These are phyloP conservation scores for Dicyrtoma fusca DNA, from an alignment of 2,888 invertebrate species.

Conservation along the genomic window DNA sequence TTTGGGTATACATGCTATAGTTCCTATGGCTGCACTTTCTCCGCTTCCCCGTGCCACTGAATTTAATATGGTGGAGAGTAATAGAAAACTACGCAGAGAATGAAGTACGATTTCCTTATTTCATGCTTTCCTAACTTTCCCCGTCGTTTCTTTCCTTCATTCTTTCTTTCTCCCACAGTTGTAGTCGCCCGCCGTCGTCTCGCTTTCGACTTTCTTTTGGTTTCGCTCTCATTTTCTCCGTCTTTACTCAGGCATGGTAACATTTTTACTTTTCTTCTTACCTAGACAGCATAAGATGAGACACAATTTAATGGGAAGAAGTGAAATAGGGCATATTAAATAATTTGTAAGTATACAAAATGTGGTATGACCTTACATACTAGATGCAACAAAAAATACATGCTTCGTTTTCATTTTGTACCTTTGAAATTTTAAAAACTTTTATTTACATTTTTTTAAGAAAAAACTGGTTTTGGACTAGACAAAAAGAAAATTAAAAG, in stretches of 20 bases:
- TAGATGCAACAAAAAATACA: too few species aligned
- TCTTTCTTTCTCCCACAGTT: background rate
- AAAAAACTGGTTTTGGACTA: too few species aligned
- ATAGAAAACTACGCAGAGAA: background rate
- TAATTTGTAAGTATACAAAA: conserved; percentile 3
- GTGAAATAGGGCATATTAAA: background rate
- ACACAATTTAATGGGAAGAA: background rate
- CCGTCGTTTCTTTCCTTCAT: conserved; percentile 5
- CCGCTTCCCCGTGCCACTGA: too few species aligned
- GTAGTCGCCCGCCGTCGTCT: background rate
- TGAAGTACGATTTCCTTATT: conserved; percentile 35
- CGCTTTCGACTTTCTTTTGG: too few species aligned
- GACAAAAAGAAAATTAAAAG: too few species aligned
- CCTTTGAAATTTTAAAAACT: too few species aligned
- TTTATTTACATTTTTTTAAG: too few species aligned
- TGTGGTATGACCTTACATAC: background rate
- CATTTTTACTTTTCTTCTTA: background rate
- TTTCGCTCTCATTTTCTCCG: background rate
- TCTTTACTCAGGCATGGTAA: conserved; percentile 13
- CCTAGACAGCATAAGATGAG: background rate
- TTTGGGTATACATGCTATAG: too few species aligned
- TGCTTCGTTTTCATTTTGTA: too few species aligned
- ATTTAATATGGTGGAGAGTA: too few species aligned
- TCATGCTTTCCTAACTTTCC: conserved; percentile 34
- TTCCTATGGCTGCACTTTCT: too few species aligned